Percentiles rank a stretch among this genome's conserved stretches.
phyloP scores from a whole-genome alignment of 2,888 invertebrate genomes.

The Lasioglossum malachurum region DNA sequence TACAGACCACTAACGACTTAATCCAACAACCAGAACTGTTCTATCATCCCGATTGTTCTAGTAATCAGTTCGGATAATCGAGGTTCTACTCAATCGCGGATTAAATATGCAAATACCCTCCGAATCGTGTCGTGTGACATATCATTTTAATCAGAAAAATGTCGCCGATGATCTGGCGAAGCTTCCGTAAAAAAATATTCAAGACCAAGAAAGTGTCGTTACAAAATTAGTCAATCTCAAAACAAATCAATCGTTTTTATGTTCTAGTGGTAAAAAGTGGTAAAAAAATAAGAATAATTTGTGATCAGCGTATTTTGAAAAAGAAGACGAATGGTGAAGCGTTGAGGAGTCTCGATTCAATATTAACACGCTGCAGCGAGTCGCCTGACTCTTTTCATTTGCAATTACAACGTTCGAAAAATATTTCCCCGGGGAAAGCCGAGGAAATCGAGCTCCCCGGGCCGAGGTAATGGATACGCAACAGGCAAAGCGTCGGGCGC shows the following conservation, averaged over 20 bases:
- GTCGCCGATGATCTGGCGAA: not conserved
- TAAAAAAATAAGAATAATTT: not conserved
- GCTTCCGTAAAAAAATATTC: not conserved
- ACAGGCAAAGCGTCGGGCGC: not conserved
- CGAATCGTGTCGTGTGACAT: not conserved
- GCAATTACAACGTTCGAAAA: not conserved
- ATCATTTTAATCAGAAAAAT: not conserved
- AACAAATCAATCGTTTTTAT: not conserved
- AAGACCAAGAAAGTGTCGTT: not conserved
- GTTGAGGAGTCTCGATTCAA: not conserved
- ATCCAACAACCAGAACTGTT: not conserved
- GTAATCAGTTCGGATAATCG: not conserved
- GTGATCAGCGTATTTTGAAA: too few relatives aligned
- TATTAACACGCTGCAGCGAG: not conserved
- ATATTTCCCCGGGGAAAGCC: not conserved
- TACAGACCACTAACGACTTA: not conserved
- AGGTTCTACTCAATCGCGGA: not conserved
- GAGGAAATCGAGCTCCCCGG: not conserved
- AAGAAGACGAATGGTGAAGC: too few relatives aligned
- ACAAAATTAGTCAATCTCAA: not conserved
- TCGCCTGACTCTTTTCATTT: not conserved
- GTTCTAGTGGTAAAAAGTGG: not conserved
- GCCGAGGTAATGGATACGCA: constrained; percentile 21
- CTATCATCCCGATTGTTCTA: not conserved
- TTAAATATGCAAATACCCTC: not conserved